Conservation (phyloP, 2,797 vertebrate genomes). For the Fringilla coelebs region DNA sequence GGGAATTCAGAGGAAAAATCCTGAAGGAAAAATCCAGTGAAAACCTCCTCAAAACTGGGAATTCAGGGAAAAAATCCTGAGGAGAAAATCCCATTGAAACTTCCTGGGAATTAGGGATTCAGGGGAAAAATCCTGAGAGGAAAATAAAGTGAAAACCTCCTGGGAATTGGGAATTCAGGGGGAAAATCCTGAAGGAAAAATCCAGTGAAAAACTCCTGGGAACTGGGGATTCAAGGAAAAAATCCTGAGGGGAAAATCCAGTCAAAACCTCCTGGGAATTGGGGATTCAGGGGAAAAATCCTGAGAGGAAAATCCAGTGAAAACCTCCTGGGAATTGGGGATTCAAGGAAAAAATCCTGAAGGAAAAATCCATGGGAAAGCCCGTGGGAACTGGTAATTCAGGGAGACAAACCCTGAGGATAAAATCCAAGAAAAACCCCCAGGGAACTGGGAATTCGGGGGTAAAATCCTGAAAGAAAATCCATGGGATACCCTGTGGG, state of each 20-base stretch:
- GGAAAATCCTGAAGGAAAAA: too few species aligned
- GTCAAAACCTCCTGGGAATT: rapidly evolving
- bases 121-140: too few species aligned
- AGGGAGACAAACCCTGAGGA: background rate
- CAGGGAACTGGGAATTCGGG: background rate
- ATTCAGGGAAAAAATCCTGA: background rate
- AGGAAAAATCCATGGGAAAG: too few species aligned
- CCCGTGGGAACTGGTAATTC: background rate
- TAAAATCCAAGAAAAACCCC: too few species aligned
- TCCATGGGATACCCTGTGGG: too few species aligned
- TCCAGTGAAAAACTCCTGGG: too few species aligned
- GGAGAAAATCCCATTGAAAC: rapidly evolving
- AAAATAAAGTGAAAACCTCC: too few species aligned
- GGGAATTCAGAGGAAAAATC: background rate
- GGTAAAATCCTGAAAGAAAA: background rate
- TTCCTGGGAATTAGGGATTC: background rate
- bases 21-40: background rate
- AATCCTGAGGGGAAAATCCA: background rate
- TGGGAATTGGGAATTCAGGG: too few species aligned
- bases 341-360: background rate
- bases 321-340: background rate
- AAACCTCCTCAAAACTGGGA: too few species aligned
- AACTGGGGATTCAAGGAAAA: background rate
- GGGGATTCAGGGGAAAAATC: background rate
- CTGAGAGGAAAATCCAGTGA: background rate